Base-by-base conservation (phyloP, 2,113 vertebrate genomes). In the Acinonyx jubatus region DNA sequence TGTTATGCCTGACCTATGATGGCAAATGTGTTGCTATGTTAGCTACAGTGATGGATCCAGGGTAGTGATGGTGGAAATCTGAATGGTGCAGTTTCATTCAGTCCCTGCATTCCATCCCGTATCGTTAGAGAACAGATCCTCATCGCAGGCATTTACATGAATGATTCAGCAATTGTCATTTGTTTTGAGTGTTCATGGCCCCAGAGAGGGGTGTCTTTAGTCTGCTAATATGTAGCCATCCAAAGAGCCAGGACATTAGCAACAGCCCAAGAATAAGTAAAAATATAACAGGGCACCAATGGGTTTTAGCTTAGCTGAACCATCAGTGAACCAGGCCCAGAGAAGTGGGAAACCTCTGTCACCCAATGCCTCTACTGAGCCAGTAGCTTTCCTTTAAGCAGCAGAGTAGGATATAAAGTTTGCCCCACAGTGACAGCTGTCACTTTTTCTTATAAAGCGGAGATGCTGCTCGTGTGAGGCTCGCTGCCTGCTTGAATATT, bases 351-450 rank as follows among this genome's bases (percentile, higher is more conserved):
- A 69, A 57, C 31, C 38, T 61, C 25, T 71, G 52, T 80, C 38
- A 12, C 31, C 14, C 8, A 16, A 78, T 18, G 48, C 16, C 48
- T 66, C 36, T 0, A 0, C 4, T 48, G 23, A 79, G 33, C 11
- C 29, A 29, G 33, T 41, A 74, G 33, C 21, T 83, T 74, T 48
- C 3, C 36, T 48, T 2, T 80, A 61, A 61, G 29, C 11, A 33
- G 31, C 18, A 25, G 9, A 74, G 5, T 45, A 4, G 45, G 1
- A 9, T 31, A 63, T 92, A 50, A 52, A 45, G 52, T n/a, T 87
- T 38, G 1, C 6, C 27, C 63, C n/a, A 52, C 9, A 25, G 29
- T 55, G 16, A 36, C 4, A 81, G 55, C 29, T 55, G 45, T 29
- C 19, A 33, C n/a, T 50, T 66, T 63, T 33, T 52, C 69, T 19